Conservation (phyloP, 2,797 vertebrate genomes). For the Etheostoma nigrum region DNA sequence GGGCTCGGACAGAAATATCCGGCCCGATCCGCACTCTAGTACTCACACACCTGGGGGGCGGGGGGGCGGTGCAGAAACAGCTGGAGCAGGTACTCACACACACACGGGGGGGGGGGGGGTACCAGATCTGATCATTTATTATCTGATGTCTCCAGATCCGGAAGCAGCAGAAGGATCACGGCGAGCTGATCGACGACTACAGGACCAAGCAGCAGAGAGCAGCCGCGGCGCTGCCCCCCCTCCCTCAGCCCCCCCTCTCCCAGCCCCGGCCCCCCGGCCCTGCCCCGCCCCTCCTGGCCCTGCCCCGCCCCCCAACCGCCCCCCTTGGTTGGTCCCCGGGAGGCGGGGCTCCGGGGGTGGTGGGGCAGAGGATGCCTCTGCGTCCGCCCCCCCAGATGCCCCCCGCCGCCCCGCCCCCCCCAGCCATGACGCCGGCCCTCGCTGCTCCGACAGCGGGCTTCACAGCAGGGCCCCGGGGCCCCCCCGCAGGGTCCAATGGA, state of each 20-base stretch:
- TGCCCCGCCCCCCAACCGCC: slow-evolving; percentile 59
- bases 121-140: too few relatives aligned
- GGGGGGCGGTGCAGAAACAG: too few relatives aligned
- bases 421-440: slow-evolving; percentile 33
- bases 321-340: slow-evolving; percentile 66
- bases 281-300: slow-evolving; percentile 21
- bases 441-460: slow-evolving; percentile 28
- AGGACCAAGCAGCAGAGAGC: slow-evolving; percentile 88
- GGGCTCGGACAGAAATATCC: too few relatives aligned
- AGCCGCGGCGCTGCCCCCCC: slow-evolving; percentile 50
- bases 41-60: too few relatives aligned
- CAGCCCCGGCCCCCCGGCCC: slow-evolving; percentile 78
- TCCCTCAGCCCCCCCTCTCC: slow-evolving; percentile 70
- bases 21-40: too few relatives aligned
- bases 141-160: slow-evolving; percentile 86
- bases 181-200: slow-evolving; percentile 96
- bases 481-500: slow-evolving; percentile 12
- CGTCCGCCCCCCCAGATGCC: slow-evolving; percentile 44
- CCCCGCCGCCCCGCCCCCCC: slow-evolving; percentile 29
- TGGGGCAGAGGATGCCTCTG: slow-evolving; percentile 72
- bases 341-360: slow-evolving; percentile 32
- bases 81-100: too few relatives aligned
- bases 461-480: not conserved
- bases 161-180: slow-evolving; percentile 98
- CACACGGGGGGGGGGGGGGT: too few relatives aligned